phyloP scores from a whole-genome alignment of 2,113 vertebrate genomes.

The Perognathus longimembris region DNA sequence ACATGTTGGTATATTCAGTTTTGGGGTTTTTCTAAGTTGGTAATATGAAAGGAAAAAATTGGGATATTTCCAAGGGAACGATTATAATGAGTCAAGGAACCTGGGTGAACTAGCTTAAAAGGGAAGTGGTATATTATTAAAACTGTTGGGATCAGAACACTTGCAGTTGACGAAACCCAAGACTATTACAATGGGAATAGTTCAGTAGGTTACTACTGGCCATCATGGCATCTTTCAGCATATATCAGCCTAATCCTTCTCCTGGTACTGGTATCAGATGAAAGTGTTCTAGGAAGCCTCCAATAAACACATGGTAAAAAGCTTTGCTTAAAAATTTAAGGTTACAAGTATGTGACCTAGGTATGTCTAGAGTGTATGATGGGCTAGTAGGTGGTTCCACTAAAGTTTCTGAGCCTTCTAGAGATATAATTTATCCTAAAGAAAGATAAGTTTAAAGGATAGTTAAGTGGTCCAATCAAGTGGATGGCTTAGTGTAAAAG shows the following conservation, averaged over 20 bases:
- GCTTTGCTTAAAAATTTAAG: not conserved
- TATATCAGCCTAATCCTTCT: slow-evolving; percentile 1
- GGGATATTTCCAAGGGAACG: slow-evolving; percentile 47
- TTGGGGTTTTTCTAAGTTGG: slow-evolving; percentile 46
- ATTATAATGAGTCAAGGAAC: slow-evolving; percentile 19
- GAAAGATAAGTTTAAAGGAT: not conserved
- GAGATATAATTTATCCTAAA: not conserved
- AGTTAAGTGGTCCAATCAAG: not conserved
- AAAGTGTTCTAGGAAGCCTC: slow-evolving; percentile 27
- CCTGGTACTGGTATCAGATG: not conserved
- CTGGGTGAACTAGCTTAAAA: slow-evolving; percentile 23
- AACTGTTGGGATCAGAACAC: not conserved
- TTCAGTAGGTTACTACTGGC: not conserved
- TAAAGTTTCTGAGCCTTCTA: not conserved
- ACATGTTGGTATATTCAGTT: slow-evolving; percentile 15
- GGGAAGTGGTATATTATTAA: not conserved
- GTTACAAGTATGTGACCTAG: not conserved
- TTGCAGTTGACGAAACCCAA: not conserved
- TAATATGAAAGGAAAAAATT: slow-evolving; percentile 34
- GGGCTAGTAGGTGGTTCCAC: not conserved
- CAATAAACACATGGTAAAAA: slow-evolving; percentile 18
- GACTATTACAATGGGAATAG: not conserved
- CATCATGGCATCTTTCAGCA: not conserved
- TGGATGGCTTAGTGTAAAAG: not conserved
- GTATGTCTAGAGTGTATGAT: not conserved